Evolutionary conservation across 2,113 vertebrate genomes (phyloP).

Genomic region (Hemicordylus capensis): DNA sequence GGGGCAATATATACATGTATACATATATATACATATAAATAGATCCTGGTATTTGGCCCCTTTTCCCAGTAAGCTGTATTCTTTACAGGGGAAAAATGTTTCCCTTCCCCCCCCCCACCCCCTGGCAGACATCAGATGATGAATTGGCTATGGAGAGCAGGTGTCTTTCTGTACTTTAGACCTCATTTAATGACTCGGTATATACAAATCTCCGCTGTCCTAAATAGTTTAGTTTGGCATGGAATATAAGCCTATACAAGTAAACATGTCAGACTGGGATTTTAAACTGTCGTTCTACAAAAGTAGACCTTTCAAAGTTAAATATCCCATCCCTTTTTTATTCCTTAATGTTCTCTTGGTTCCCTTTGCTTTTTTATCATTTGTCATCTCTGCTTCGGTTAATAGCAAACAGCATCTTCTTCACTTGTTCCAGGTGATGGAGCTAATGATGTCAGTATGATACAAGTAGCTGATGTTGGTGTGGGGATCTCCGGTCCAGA

Average conservation of each 20-base stretch:
- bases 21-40: too few species aligned
- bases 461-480: conserved; percentile 96
- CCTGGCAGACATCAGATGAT: neutral
- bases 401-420: conserved; percentile 24
- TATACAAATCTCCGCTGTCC: neutral
- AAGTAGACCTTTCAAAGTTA: conserved; percentile 7
- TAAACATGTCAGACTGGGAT: neutral
- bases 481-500: conserved; percentile 98
- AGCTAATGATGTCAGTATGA: conserved; percentile 99
- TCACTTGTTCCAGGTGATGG: conserved; percentile 86
- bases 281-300: neutral
- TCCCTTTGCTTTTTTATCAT: conserved; percentile 33
- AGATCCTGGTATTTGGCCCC: neutral
- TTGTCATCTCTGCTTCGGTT: conserved; percentile 16
- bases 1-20: too few species aligned
- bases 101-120: neutral
- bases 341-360: neutral
- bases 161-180: neutral
- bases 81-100: conserved; percentile 3
- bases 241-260: neutral
- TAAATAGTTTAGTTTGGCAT: neutral
- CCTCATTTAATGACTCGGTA: conserved; percentile 9
- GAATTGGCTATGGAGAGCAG: conserved; percentile 3
- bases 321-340: neutral
- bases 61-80: neutral